Percentiles rank a stretch among this genome's conserved stretches.
These are phyloP conservation scores for Heliconius cydno DNA, from an alignment of 2,888 invertebrate genomes.

Conservation along the genomic window DNA sequence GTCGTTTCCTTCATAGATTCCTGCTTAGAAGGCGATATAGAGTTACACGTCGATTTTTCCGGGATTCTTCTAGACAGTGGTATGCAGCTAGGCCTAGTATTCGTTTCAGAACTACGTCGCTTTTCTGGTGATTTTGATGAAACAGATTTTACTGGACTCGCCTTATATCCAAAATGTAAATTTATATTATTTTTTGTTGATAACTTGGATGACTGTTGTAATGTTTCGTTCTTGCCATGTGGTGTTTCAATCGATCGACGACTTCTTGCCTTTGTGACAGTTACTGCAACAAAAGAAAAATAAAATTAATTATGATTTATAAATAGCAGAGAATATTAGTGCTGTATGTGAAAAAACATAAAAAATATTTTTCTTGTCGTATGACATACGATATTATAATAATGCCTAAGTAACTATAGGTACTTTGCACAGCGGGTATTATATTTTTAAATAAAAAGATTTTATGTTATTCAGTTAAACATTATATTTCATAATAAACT, in stretches of 20 bases:
- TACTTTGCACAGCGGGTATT: too few species aligned
- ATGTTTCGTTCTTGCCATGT: slow-evolving; percentile 75
- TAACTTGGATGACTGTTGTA: slow-evolving; percentile 79
- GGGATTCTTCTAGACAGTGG: slow-evolving; percentile 72
- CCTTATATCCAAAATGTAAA: slow-evolving; percentile 70
- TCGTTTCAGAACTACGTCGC: slow-evolving; percentile 68
- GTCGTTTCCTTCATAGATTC: slow-evolving; percentile 62
- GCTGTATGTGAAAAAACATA: slow-evolving; percentile 53
- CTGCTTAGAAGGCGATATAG: slow-evolving; percentile 71
- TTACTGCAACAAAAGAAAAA: slow-evolving; percentile 73
- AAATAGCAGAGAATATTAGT: slow-evolving; percentile 45
- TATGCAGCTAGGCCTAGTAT: slow-evolving; percentile 73
- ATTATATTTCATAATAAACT: too few species aligned
- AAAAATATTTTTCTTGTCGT: neutral
- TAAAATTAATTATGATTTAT: neutral
- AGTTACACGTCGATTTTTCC: slow-evolving; percentile 64
- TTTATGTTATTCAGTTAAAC: too few species aligned
- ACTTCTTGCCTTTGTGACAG: slow-evolving; percentile 66
- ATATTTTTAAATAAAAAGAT: too few species aligned
- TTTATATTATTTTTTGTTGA: slow-evolving; percentile 74
- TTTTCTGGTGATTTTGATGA: slow-evolving; percentile 66
- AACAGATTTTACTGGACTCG: slow-evolving; percentile 62
- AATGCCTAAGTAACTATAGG: too few species aligned
- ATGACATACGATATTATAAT: neutral
- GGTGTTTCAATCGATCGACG: slow-evolving; percentile 72